Base-by-base conservation (phyloP, 2,797 vertebrate species). In the Spheniscus humboldti region DNA sequence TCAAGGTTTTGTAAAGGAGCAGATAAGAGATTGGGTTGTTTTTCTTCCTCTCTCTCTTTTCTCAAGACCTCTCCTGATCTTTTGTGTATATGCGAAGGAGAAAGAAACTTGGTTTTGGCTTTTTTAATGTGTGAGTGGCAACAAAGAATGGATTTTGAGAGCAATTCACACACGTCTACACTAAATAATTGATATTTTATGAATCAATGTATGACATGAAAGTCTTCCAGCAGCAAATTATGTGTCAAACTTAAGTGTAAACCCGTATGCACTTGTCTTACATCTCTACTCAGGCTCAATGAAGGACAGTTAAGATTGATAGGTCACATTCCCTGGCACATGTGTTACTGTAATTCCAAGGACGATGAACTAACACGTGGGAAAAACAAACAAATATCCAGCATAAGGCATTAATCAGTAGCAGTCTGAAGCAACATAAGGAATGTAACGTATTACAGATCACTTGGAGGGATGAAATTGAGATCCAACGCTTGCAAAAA, bases 171-270 rank as follows among this genome's bases (percentile, higher is more conserved):
- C 0, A 12, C 11, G 18, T 83, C 48, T 84, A 43, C 18, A 23
- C 47, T 81, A 95, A 96, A 73, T 96, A 97, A 92, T 86, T 86
- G 86, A 92, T 95, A 79, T 35, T 92, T 88, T 89, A 73, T 83
- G 66, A 95, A 96, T 76, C 69, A 62, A 43, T 57, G 41, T n/a
- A 67, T 52, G 62, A 75, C 69, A 87, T 66, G 37, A 64, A 92
- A 91, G 41, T 67, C 55, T 75, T 86, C 52, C 27, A 78, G 75
- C 45, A 77, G 85, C 41, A 87, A 90, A 85, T 77, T 52, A 66
- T 33, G 8, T 79, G 43, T 87, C 45, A 89, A 62, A 87, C 57
- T 68, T 78, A 92, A 94, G 82, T 64, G 66, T 76, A 92, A 94
- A 74, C 57, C 55, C 53, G n/a, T 62, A 37, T 84, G 66, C 37